Base-by-base conservation (phyloP, 1,140 invertebrate species). In the Nebria ingens region DNA sequence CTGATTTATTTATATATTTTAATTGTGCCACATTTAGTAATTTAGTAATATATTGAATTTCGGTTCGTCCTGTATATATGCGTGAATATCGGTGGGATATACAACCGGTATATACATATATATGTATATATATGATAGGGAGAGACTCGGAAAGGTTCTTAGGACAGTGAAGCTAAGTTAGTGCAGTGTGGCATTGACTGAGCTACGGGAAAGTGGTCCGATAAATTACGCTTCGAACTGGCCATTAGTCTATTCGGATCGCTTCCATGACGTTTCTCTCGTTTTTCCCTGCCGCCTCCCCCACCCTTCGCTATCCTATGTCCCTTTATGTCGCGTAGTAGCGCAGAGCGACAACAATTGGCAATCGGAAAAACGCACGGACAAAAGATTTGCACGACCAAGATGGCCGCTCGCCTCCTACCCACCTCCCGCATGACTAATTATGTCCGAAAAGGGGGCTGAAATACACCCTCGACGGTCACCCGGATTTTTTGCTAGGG, bases 341-440 rank as follows among this genome's bases (percentile, higher is more conserved):
- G n/a, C n/a, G n/a, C n/a, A n/a, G n/a, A n/a, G n/a, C 25, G 25
- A 34, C 25, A n/a, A 34, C 25, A 34, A 34, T 34, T n/a, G 25
- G n/a, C 25, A 34, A 34, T 34, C 25, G 25, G 25, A 34, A 34
- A 34, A 34, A 34, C 25, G n/a, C n/a, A n/a, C n/a, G 25, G 25
- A 22, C 17, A 53, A n/a, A 53, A 42, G 23, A 29, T 38, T 40
- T 52, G 22, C 42, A 55, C 40, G 23, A 58, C 45, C 38, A 60
- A 54, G 34, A 58, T 58, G 56, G 56, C 56, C 56, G 19, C 9
- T 21, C 19, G 40, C 55, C 25, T 34, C 25, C 59, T 22, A 59
- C 62, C 61, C 61, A 60, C 62, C 62, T n/a, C n/a, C 61, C 51
- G 60, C 64, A 65, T 66, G 64, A 66, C 65, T 66, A 66, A 66